Evolutionary conservation across 2,888 invertebrate genomes (phyloP).

Genomic region (Masnerella sp.): DNA sequence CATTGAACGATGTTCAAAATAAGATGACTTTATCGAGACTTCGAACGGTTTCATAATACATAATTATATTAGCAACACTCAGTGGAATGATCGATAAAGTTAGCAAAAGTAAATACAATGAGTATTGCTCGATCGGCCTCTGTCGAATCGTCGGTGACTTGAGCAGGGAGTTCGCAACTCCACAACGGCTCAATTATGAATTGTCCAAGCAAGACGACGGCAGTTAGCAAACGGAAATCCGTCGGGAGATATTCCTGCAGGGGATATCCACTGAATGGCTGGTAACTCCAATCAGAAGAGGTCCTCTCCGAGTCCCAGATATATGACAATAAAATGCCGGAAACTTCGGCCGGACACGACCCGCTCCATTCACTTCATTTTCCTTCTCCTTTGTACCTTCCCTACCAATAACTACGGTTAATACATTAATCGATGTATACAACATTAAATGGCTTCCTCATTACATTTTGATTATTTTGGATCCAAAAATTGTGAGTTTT

Average conservation of each 20-base stretch:
- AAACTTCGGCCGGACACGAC: constrained; percentile 31
- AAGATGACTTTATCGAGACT: neutral
- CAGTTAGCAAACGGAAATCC: constrained; percentile 60
- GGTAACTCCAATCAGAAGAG: constrained; percentile 52
- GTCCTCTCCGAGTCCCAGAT: constrained; percentile 35
- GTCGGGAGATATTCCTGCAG: constrained; percentile 53
- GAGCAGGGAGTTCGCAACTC: constrained; percentile 42
- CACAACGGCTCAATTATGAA: constrained; percentile 57
- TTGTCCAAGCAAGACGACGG: constrained; percentile 58
- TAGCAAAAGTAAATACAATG: constrained; percentile 41
- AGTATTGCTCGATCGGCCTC: constrained; percentile 25
- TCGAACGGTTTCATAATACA: constrained; percentile 1
- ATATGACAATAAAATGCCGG: constrained; percentile 47
- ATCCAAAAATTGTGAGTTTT: too few species aligned
- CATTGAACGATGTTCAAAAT: constrained; percentile 7
- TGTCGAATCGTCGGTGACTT: constrained; percentile 21
- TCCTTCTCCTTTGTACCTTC: constrained; percentile 13
- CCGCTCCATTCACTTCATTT: constrained; percentile 39
- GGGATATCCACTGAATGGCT: constrained; percentile 55
- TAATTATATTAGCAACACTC: constrained; percentile 43
- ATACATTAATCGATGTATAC: constrained; percentile 41
- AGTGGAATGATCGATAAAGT: constrained; percentile 31
- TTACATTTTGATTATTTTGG: too few species aligned
- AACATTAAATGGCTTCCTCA: constrained; percentile 13
- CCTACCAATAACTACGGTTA: constrained; percentile 10